These are phyloP conservation scores for Micoletzkya japonica DNA, from an alignment of 2,888 invertebrate genomes.

Conservation along the genomic window DNA sequence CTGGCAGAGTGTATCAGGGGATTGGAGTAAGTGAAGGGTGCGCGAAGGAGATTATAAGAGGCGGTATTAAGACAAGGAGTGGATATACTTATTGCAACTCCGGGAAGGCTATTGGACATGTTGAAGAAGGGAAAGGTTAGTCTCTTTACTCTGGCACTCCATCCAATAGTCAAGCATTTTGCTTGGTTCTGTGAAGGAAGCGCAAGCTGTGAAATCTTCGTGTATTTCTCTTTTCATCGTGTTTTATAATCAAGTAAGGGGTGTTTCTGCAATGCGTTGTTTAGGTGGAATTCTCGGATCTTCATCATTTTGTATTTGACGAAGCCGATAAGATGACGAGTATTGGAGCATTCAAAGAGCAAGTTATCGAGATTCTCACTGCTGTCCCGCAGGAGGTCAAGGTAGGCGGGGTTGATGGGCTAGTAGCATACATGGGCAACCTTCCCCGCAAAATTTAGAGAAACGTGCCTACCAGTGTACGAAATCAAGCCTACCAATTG, in stretches of 20 bases:
- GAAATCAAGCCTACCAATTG: no score
- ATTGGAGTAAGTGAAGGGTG: slow-evolving; percentile 1
- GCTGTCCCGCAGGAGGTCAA: neutral
- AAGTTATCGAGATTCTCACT: neutral
- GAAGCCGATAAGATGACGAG: slow-evolving; percentile 24
- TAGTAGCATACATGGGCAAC: no score
- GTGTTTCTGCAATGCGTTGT: neutral
- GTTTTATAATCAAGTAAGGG: no score
- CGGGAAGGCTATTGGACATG: slow-evolving; percentile 1
- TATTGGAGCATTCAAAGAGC: slow-evolving; percentile 12
- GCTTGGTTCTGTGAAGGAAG: no score
- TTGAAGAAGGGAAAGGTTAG: slow-evolving; percentile 3
- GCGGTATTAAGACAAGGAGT: neutral
- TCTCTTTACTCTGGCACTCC: neutral
- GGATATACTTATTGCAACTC: slow-evolving; percentile 18
- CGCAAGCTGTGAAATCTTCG: no score
- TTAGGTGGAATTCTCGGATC: neutral
- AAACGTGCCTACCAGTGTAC: no score
- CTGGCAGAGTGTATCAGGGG: neutral
- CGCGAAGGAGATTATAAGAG: neutral
- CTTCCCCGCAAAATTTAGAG: no score
- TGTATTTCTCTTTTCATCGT: no score
- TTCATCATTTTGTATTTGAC: slow-evolving; percentile 12
- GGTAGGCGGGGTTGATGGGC: neutral
- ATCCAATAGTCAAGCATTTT: no score